Conservation (phyloP, 2,113 vertebrate species). For the Orcinus orca region DNA sequence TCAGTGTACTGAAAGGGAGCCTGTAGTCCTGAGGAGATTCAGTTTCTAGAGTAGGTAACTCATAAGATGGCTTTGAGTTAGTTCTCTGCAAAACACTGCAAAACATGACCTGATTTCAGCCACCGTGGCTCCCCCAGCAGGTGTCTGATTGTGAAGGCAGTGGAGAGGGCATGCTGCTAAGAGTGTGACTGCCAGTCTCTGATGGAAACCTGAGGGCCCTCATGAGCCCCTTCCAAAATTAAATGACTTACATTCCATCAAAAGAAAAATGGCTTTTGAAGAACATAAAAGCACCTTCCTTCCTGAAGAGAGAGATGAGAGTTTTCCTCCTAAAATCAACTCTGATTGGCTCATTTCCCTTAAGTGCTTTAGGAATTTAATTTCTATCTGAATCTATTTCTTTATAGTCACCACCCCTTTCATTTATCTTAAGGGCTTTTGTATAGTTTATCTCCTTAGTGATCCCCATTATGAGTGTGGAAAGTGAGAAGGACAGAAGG, state of each 20-base stretch:
- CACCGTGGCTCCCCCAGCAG: background rate
- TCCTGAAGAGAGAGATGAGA: background rate
- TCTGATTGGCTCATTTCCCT: slow-evolving; percentile 38
- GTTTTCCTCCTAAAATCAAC: slow-evolving; percentile 6
- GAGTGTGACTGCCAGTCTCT: background rate
- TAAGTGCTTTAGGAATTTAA: slow-evolving; percentile 23
- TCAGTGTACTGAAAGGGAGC: slow-evolving; percentile 7
- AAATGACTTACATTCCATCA: slow-evolving; percentile 8
- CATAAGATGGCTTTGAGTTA: background rate
- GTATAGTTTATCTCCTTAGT: background rate
- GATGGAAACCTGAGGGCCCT: slow-evolving; percentile 49
- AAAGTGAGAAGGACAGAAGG: background rate
- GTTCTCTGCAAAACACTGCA: background rate
- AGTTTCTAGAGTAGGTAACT: background rate
- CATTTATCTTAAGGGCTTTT: background rate
- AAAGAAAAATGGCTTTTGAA: slow-evolving; percentile 50
- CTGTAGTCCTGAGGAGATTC: background rate
- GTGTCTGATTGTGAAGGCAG: slow-evolving; percentile 53
- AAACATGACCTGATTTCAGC: slow-evolving; percentile 21
- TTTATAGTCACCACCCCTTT: background rate
- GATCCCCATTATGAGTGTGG: background rate
- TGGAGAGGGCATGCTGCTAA: background rate
- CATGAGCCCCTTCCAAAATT: slow-evolving; percentile 41
- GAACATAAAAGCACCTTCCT: slow-evolving; percentile 39
- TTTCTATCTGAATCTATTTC: background rate